Evolutionary conservation across 1,140 invertebrate genomes (phyloP), one percentile per base, ranked within the genome.

Genomic region (Bombus affinis): DNA sequence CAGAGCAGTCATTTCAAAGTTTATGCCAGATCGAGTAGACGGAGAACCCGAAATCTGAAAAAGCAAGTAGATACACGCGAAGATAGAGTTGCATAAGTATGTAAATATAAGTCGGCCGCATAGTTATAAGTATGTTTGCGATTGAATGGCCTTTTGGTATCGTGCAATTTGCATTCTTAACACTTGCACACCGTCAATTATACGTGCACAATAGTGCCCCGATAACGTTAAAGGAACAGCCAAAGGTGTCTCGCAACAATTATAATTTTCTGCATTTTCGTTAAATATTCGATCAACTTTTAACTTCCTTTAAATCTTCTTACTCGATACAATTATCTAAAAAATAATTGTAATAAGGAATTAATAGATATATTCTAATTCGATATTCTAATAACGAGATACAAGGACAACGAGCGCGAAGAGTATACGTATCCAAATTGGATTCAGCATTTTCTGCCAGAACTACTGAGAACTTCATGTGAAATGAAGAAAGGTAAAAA

Each of bases 91-190:
- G 47, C 18, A 53, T 53, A 53, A 53, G 47, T 53, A 83, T 44
- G 73, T 47, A 83, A 83, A 44, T 76, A 53, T 10, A 22, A 76
- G n/a, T 12, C 28, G 15, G 35, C 35, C 39, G 47, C 73, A 68
- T 76, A 39, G 28, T 76, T 76, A 25, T 44, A 42, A 32, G 53
- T 39, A 59, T 59, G 35, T 76, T 76, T 59, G 35, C 53, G 28
- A 62, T 12, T 76, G 53, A 76, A 76, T 59, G 35, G 35, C 25
- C 8, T 25, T 28, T 66, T 35, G 53, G 47, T 75, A 37, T 75
- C 32, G 25, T 53, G 57, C n/a, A 65, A 76, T 83, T 83, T 83
- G 44, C 81, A 77, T 83, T 75, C 62, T 83, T 83, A 83, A 83
- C 44, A 68, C 59, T 68, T 37, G 44, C 72, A 39, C 44, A 6